Evolutionary conservation across 2,888 invertebrate species (phyloP), one percentile per base, ranked within the genome.

Genomic region (Zootermopsis nevadensis): DNA sequence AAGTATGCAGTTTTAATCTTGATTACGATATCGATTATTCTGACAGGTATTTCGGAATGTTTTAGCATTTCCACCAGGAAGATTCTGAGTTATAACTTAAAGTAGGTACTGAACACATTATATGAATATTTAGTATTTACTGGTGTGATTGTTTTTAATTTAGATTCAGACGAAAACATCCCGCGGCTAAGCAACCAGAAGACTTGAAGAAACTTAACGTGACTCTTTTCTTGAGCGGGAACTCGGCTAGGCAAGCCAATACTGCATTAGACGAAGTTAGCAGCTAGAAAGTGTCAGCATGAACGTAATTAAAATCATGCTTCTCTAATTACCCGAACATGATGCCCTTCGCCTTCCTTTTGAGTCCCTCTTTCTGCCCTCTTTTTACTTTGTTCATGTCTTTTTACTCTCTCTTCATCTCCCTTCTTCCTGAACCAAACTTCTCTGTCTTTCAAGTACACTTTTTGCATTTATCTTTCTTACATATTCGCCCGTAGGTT

Each of bases 251-350:
- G 38, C 24, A 38, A n/a, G 74, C 74, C n/a, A 74, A 38, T 74
- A 38, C 74, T 74, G 74, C 38, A 42, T 7, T 38, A 60, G 38
- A n/a, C 10, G 10, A 22, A 8, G 79, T 60, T 53, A 55, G 77
- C 77, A 77, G n/a, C n/a, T n/a, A n/a, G n/a, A n/a, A n/a, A n/a
- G 77, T 42, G 30, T 77, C 53, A 30, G 35, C 60, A 60, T 27
- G 31, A 12, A 35, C 33, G 79, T 66, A 79, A 79, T 79, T 79
- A 79, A 79, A 79, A 60, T 79, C 79, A 66, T 35, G 35, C 79
- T 66, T n/a, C 60, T 79, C 79, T 79, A 79, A 79, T 79, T 79
- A 79, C 79, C 38, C 30, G 79, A 42, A 79, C 79, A 79, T 33
- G 79, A 66, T 8, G 60, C 79, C 42, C 31, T 76, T 76, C 66